A percentile compares a stretch with the other conserved stretches of the same genome.
Conservation (phyloP, 2,888 invertebrate genomes). For the Leptopilina syphax region DNA sequence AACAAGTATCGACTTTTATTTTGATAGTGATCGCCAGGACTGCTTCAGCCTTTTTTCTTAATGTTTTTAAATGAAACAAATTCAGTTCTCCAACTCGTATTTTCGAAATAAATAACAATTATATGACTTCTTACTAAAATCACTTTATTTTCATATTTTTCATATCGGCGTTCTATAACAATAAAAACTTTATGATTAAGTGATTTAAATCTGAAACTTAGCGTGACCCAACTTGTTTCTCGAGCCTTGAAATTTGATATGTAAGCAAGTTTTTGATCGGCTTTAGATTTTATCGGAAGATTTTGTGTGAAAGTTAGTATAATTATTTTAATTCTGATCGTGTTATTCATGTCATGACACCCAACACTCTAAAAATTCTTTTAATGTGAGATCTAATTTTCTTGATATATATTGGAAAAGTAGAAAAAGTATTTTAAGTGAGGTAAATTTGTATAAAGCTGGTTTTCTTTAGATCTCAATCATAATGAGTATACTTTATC, state of each 20-base stretch:
- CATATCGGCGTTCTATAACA: neutral
- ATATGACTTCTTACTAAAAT: neutral
- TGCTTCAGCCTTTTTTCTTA: constrained; percentile 45
- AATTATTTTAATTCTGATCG: neutral
- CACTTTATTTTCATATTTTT: constrained; percentile 17
- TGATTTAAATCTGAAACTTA: constrained; percentile 19
- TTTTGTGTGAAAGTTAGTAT: constrained; percentile 16
- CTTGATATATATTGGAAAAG: too few species aligned
- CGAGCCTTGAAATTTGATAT: constrained; percentile 26
- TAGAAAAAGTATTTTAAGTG: too few species aligned
- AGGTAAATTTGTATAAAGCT: too few species aligned
- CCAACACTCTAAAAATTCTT: too few species aligned
- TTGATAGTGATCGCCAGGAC: constrained; percentile 55
- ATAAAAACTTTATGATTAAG: neutral
- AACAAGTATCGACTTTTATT: constrained; percentile 62
- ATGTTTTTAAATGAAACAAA: constrained; percentile 43
- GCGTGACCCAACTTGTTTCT: constrained; percentile 7
- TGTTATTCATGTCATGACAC: too few species aligned
- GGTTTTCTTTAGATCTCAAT: too few species aligned
- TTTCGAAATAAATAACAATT: neutral
- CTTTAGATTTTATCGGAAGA: constrained; percentile 13
- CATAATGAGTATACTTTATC: too few species aligned
- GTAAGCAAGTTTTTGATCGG: constrained; percentile 7
- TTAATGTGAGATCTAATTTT: too few species aligned
- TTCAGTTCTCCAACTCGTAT: constrained; percentile 4